Base-by-base conservation (phyloP, 1,140 invertebrate species). In the Brevipalpus yothersi region DNA sequence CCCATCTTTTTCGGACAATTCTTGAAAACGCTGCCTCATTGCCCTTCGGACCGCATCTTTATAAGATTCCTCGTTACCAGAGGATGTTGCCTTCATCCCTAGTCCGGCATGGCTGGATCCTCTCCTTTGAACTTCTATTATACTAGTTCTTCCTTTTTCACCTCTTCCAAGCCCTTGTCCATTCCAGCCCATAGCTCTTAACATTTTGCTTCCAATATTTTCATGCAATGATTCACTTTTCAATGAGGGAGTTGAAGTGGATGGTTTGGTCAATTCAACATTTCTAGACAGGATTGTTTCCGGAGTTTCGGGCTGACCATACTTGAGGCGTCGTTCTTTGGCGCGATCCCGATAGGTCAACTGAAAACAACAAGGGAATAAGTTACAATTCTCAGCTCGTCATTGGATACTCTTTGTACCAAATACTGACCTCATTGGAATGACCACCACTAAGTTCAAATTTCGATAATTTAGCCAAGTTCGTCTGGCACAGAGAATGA, bases 131-230 rank as follows among this genome's bases (percentile, higher is more conserved):
- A 64, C 63, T 65, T 67, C 62, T 42, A 67, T 66, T 15, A 67
- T 66, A 41, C 58, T 58, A 39, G 64, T 19, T 9, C 53, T 13
- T 39, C 21, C 63, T 59, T 64, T 56, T 4, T 62, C 63, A 39
- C 58, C 39, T 61, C 58, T 65, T 13, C 93, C 94, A 12, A 97
- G 73, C 0, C 94, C 94, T 77, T 88, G 81, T 1, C 93, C 94
- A 8, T 81, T 84, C 93, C 94, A 98, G 0, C 94, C 94, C 93
- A 97, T 97, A 73, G 92, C 95, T 72, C 96, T 90, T 49, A 98
- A 70, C 65, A 98, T 75, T 71, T 86, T 85, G 72, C 83, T 93
- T 2, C 90, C 90, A 65, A 92, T 82, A 70, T 90, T 91, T 62
- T 58, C 40, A 15, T 21, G 43, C 13, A 15, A 31, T 2, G 17